Conservation (phyloP, 1,140 invertebrate genomes). For the Trichonephila clavipes region DNA sequence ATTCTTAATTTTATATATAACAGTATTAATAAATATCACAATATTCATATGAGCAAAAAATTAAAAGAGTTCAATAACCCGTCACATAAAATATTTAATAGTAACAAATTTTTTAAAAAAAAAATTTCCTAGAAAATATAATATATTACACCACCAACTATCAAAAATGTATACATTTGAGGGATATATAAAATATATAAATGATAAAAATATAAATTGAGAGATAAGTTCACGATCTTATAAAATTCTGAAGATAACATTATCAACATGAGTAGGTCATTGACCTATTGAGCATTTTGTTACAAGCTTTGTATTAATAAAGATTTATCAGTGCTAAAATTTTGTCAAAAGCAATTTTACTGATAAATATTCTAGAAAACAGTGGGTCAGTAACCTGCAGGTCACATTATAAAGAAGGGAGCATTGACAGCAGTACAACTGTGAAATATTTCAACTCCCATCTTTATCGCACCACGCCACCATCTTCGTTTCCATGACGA, state of each 20-base stretch:
- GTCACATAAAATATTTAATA: neutral
- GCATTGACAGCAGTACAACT: constrained; percentile 56
- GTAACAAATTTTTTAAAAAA: neutral
- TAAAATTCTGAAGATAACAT: neutral
- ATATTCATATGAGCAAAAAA: neutral
- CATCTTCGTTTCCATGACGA: constrained; percentile 66
- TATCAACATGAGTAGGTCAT: constrained; percentile 22
- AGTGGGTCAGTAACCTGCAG: constrained; percentile 73
- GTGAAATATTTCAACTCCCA: constrained; percentile 47
- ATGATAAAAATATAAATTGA: neutral
- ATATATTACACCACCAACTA: neutral
- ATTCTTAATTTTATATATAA: neutral
- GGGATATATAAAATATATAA: neutral
- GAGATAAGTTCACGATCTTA: neutral
- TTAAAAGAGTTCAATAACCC: neutral
- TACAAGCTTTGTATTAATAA: neutral
- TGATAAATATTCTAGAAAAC: constrained; percentile 47
- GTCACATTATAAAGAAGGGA: constrained; percentile 58
- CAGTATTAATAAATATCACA: neutral
- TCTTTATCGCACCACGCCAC: constrained; percentile 58
- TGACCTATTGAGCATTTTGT: neutral
- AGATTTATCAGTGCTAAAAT: neutral
- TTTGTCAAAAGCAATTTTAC: neutral
- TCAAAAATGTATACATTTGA: neutral
- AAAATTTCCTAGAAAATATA: neutral